Conservation (phyloP, 2,113 vertebrate species). For the Tragelaphus scriptus region DNA sequence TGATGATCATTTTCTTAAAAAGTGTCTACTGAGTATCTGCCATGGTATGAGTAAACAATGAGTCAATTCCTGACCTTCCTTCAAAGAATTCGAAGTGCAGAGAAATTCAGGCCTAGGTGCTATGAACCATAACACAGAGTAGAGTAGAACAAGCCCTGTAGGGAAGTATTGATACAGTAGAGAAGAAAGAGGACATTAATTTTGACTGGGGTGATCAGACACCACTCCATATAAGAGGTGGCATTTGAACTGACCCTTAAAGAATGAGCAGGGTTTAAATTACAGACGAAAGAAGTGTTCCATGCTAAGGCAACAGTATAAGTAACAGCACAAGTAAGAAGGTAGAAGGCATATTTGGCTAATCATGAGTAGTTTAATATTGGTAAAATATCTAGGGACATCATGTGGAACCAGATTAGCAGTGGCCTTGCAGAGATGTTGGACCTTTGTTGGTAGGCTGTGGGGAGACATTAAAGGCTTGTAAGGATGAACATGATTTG, state of each 20-base stretch:
- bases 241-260: background rate
- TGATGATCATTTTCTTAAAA: background rate
- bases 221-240: background rate
- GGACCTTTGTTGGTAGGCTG: background rate
- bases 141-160: rapidly evolving
- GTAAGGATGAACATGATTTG: background rate
- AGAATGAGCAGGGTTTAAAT: background rate
- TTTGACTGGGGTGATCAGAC: background rate
- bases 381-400: too few species aligned
- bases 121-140: background rate
- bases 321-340: background rate
- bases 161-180: background rate
- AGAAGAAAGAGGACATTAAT: background rate
- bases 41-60: background rate
- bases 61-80: background rate
- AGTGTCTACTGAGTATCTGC: background rate
- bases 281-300: background rate
- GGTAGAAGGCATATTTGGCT: background rate
- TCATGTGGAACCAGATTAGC: background rate
- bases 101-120: rapidly evolving
- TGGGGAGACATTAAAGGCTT: background rate
- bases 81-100: background rate
- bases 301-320: background rate
- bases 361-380: background rate
- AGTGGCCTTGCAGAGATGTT: background rate